Base-by-base conservation (phyloP, 2,797 vertebrate species). In the Coilia nasus region DNA sequence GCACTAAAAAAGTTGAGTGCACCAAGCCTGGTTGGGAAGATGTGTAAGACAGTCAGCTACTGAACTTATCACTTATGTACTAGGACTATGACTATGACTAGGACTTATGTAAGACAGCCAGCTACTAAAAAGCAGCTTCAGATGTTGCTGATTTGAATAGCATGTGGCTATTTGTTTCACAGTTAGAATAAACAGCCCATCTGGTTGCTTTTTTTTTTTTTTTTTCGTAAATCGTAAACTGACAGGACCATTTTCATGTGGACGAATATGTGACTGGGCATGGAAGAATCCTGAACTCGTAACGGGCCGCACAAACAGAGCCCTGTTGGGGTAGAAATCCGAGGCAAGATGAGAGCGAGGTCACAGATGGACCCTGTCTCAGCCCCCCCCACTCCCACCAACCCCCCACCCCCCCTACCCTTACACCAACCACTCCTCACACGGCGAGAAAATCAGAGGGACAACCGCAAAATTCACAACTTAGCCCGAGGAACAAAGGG, bases 401-500 rank as follows among this genome's bases (percentile, higher is more conserved):
- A 10, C 28, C 11, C 67, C 67, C 2, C 31, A 35, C 57, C 54
- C 64, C 85, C 80, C 3, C 28, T 31, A 35, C 23, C 0, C 62
- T 11, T 21, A 23, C 62, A 25, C 62, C 50, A 54, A 9, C 44
- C 56, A 46, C 19, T 81, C 82, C 83, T 83, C 86, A 56, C 21
- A 17, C 41, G 28, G 19, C 41, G 78, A 71, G 80, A 82, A 80
- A 89, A 82, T 2, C 82, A 85, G 88, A 85, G 62, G 84, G 89
- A 92, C 88, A 91, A 89, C 91, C 90, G 90, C 92, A 92, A 89
- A 93, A 93, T 91, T 89, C 87, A 67, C 87, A 6, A 82, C 91
- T 89, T 90, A 21, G 71, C 17, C 17, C 15, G 9, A 28, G 64
- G 71, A 78, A 78, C 71, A 78, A 78, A 78, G 64, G 5, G 25